Evolutionary conservation across 2,888 invertebrate species (phyloP), one percentile per base, ranked within the genome.

Genomic region (Orthosia gothica): DNA sequence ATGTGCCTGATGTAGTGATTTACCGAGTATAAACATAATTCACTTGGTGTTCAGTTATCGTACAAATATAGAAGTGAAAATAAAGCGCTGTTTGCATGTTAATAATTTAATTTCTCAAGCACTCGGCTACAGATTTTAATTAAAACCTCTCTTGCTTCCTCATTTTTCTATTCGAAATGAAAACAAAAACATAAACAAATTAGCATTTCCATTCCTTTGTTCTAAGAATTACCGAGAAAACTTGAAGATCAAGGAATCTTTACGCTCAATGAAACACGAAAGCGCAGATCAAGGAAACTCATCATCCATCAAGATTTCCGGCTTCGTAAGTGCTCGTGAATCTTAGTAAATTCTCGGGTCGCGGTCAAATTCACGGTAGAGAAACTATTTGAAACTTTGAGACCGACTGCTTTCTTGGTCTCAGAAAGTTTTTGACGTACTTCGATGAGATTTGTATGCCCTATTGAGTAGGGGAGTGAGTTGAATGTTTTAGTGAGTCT

Each of bases 291-390:
- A 54, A 63, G 70, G 49, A 59, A 77, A 62, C 63, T 79, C 61
- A 68, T 63, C 84, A 69, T 72, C 65, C 58, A 74, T 83, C 81
- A 85, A 75, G 69, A 23, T 47, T 63, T 76, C 70, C 64, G 74
- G 55, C 49, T 72, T 81, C 64, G 57, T 70, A 70, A 81, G 74
- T 83, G 76, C 63, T 85, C 71, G 82, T 62, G 23, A 67, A 23
- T 69, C 5, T 50, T 74, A 71, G 71, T 16, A 15, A 58, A 13
- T 69, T 23, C 63, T 74, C 71, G 63, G 49, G 40, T n/a, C 57
- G 70, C 20, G 57, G 61, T 68, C 57, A 61, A 70, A 78, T 68
- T 71, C 55, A 61, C 16, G 32, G 58, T 59, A 54, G 47, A 63
- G 26, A 26, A 75, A 13, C 20, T 66, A 26, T 52, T 26, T 4